phyloP scores from a whole-genome alignment of 1,140 invertebrate species.

The Gonatopus flavifemur region DNA sequence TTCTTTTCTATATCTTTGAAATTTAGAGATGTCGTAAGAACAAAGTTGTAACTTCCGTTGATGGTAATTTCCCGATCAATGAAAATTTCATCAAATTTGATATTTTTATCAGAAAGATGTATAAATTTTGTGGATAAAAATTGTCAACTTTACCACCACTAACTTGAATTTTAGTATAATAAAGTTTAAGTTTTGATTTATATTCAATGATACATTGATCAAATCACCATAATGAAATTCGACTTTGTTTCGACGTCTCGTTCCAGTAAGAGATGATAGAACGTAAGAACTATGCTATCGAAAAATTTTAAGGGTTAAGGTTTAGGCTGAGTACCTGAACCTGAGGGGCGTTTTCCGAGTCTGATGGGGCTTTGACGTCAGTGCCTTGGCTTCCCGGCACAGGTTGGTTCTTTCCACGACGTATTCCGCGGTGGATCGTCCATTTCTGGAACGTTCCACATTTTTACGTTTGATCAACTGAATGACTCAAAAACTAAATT shows the following conservation, averaged over 20 bases:
- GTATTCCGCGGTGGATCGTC: constrained; percentile 75
- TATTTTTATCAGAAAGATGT: too few relatives aligned
- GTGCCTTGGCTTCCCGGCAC: constrained; percentile 58
- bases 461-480: constrained; percentile 20
- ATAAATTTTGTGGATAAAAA: constrained; percentile 7
- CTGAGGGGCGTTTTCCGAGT: constrained; percentile 56
- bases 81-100: too few relatives aligned
- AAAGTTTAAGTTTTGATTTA: too few relatives aligned
- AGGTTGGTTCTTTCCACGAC: constrained; percentile 70
- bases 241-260: too few relatives aligned
- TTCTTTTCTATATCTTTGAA: too few relatives aligned
- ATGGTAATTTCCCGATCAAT: too few relatives aligned
- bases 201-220: too few relatives aligned
- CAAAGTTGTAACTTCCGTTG: too few relatives aligned
- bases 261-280: too few relatives aligned
- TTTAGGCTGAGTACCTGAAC: constrained; percentile 56
- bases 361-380: constrained; percentile 54
- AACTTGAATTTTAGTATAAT: too few relatives aligned
- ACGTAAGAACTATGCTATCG: constrained; percentile 34
- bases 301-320: constrained; percentile 42
- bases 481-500: background rate
- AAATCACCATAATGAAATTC: too few relatives aligned
- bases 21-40: too few relatives aligned
- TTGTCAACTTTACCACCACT: constrained; percentile 10
- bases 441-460: constrained; percentile 70